These are phyloP conservation scores for Episyrphus balteatus DNA, from an alignment of 1,140 invertebrate species.

Conservation along the genomic window DNA sequence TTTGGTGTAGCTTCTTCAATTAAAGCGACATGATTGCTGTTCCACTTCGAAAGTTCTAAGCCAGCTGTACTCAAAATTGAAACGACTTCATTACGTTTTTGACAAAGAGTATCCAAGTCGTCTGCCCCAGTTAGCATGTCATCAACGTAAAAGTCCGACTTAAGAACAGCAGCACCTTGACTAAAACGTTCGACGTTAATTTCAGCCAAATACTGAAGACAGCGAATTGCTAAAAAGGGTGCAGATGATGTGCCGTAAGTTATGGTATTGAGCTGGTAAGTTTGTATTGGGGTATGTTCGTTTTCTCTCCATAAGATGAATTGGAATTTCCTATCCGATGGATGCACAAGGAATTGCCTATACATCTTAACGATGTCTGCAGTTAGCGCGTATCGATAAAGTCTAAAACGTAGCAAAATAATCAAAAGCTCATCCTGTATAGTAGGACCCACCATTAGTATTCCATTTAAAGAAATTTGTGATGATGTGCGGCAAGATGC, in stretches of 20 bases:
- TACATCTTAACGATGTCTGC: conserved; percentile 38
- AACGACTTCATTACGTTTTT: not conserved
- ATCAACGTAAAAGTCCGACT: not conserved
- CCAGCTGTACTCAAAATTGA: not conserved
- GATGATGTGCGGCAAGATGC: conserved; percentile 4
- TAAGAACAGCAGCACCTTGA: not conserved
- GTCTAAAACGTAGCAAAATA: conserved; percentile 35
- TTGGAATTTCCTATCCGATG: conserved; percentile 28
- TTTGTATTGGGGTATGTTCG: conserved; percentile 10
- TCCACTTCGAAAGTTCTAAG: too few species aligned
- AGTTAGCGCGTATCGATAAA: conserved; percentile 20
- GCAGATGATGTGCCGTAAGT: conserved; percentile 4
- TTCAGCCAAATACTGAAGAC: conserved; percentile 1
- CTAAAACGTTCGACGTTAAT: not conserved
- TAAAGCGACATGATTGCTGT: too few species aligned
- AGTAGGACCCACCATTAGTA: conserved; percentile 25
- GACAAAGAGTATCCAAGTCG: too few species aligned
- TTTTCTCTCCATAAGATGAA: conserved; percentile 35
- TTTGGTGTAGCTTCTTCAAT: too few species aligned
- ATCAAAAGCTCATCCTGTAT: conserved; percentile 35
- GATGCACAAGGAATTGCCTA: conserved; percentile 30
- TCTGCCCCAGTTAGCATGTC: too few species aligned
- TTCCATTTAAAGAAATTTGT: conserved; percentile 31
- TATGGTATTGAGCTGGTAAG: conserved; percentile 9
- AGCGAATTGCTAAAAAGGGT: conserved; percentile 3